Evolutionary conservation across 2,888 invertebrate genomes (phyloP), one percentile per base, ranked within the genome.

Genomic region (Boloria selene): DNA sequence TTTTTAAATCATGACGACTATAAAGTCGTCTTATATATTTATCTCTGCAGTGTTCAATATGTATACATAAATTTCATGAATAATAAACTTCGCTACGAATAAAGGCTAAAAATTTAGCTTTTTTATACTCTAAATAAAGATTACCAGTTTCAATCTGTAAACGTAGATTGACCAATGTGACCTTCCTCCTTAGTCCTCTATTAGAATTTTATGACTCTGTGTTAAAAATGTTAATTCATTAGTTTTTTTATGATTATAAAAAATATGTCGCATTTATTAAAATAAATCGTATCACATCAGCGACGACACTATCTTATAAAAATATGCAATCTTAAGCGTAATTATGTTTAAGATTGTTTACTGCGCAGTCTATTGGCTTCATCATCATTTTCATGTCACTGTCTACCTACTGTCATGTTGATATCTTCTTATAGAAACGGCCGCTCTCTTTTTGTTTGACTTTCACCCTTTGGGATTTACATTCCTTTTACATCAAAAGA

Each of bases 391-490:
- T 38, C 38, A 18, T 38, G 49, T 60, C 50, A 31, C 17, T 49
- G 18, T 60, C 31, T 16, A 4, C n/a, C n/a, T n/a, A 50, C 16
- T 50, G 50, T 17, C n/a, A 50, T n/a, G n/a, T 16, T 60, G 51
- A 49, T 60, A 50, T 51, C 38, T 18, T 59, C 49, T 18, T 49
- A 62, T 31, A 54, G 44, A 55, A 72, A 67, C 53, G 60, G 51
- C 38, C 52, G 52, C 52, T 60, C 54, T 65, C 60, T 45, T 55
- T 31, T 50, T 53, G 22, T 17, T 61, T 22, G n/a, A 61, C 66
- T 61, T 61, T 64, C 58, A 59, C 53, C 58, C 67, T 51, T 52
- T 16, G 64, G 59, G 67, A 64, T 58, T 62, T 59, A 51, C 42
- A 56, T n/a, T 13, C 59, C 22, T 58, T 63, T 52, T 52, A 58